phyloP scores from a whole-genome alignment of 2,888 invertebrate species.

The Drosophila pullipes region DNA sequence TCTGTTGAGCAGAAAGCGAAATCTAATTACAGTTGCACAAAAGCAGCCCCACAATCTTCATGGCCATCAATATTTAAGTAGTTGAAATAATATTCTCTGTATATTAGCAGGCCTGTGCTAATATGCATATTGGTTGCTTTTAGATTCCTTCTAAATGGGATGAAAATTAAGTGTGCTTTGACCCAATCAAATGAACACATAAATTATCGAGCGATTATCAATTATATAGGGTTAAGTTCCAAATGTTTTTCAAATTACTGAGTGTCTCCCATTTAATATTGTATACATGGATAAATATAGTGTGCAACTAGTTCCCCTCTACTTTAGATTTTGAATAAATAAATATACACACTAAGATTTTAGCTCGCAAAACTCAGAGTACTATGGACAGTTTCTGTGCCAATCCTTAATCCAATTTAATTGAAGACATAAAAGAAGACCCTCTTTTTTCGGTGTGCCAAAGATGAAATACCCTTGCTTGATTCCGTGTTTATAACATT shows the following conservation, averaged over 20 bases:
- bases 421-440: background rate
- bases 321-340: background rate
- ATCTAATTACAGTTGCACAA: slow-evolving; percentile 66
- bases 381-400: background rate
- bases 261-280: background rate
- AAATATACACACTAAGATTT: too few relatives aligned
- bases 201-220: background rate
- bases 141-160: background rate
- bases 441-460: too few relatives aligned
- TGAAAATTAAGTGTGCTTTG: slow-evolving; percentile 6
- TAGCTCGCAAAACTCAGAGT: background rate
- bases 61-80: slow-evolving; percentile 63
- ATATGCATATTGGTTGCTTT: slow-evolving; percentile 1
- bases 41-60: slow-evolving; percentile 35
- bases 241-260: background rate
- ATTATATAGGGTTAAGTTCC: background rate
- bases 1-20: slow-evolving; percentile 60
- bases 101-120: background rate
- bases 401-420: background rate
- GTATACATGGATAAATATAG: background rate
- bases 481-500: background rate
- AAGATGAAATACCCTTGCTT: background rate
- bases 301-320: background rate
- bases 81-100: slow-evolving; percentile 22
- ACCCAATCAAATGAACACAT: slow-evolving; percentile 1